Conservation (phyloP, 2,888 invertebrate species). For the Artemia sp. region DNA sequence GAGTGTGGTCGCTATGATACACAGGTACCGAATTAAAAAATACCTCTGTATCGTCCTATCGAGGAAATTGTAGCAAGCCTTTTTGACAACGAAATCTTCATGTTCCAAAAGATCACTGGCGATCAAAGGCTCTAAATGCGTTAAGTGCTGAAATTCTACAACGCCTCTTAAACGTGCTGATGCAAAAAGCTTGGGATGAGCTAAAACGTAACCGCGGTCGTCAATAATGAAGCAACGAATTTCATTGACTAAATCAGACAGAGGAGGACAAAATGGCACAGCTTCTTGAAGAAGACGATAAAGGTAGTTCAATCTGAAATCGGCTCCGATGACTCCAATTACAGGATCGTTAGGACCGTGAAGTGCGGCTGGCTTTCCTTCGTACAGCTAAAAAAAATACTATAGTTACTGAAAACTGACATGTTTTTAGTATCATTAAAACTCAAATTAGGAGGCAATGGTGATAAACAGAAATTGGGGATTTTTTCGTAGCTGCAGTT, state of each 20-base stretch:
- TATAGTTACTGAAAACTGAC: too few relatives aligned
- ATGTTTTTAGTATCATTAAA: too few relatives aligned
- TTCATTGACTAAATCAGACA: not conserved
- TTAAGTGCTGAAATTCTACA: slow-evolving; percentile 68
- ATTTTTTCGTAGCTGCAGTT: too few relatives aligned
- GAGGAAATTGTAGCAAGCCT: slow-evolving; percentile 63
- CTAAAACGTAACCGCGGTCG: slow-evolving; percentile 68
- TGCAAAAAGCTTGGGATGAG: slow-evolving; percentile 56
- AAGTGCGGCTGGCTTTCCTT: slow-evolving; percentile 36
- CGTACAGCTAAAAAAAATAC: slow-evolving; percentile 29
- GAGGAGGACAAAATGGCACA: slow-evolving; percentile 43
- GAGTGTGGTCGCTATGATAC: not conserved
- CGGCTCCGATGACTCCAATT: slow-evolving; percentile 60
- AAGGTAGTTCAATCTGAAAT: slow-evolving; percentile 67
- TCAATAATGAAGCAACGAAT: slow-evolving; percentile 64
- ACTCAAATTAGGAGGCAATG: too few relatives aligned
- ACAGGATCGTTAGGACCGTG: slow-evolving; percentile 40
- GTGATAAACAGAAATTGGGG: too few relatives aligned
- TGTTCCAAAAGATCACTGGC: slow-evolving; percentile 79
- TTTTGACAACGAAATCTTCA: slow-evolving; percentile 60
- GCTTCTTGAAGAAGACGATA: slow-evolving; percentile 56
- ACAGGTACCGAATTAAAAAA: not conserved
- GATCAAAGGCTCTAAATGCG: slow-evolving; percentile 72
- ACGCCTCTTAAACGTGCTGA: slow-evolving; percentile 38
- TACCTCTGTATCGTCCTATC: slow-evolving; percentile 69